Evolutionary conservation across 37 sponge, comb jelly and placozoan species (phyloP).

Genomic region (Crambe crambe): DNA sequence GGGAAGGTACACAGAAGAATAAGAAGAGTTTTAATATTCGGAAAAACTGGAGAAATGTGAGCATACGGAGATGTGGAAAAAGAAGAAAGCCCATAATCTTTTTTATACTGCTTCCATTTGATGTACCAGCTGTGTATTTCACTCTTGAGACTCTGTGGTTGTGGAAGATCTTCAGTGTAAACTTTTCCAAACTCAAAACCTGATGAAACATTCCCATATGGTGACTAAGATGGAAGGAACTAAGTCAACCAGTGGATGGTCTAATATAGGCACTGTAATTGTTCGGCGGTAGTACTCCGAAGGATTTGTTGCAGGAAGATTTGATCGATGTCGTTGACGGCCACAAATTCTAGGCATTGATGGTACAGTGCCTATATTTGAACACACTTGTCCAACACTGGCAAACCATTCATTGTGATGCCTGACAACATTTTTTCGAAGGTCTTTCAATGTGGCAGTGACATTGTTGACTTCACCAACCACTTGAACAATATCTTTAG

Average conservation of each 20-base stretch:
- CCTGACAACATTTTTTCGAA: slow-evolving; percentile 19
- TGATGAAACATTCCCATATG: too few relatives aligned
- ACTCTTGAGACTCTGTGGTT: neutral
- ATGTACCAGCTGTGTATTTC: slow-evolving; percentile 30
- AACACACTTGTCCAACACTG: slow-evolving; percentile 34
- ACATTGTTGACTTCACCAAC: slow-evolving; percentile 24
- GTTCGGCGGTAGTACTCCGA: slow-evolving; percentile 37
- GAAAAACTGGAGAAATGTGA: neutral
- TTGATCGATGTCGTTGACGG: slow-evolving; percentile 34
- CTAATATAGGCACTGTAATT: slow-evolving; percentile 33
- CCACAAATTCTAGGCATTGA: slow-evolving; percentile 40
- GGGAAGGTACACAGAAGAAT: slow-evolving; percentile 30
- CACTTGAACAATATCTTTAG: slow-evolving; percentile 54
- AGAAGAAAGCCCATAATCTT: slow-evolving; percentile 6
- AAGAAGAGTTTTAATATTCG: slow-evolving; percentile 21
- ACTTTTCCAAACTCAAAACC: neutral
- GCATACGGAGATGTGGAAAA: slow-evolving; percentile 3
- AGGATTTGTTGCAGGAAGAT: slow-evolving; percentile 35
- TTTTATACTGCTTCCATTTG: slow-evolving; percentile 16
- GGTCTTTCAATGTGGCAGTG: slow-evolving; percentile 15
- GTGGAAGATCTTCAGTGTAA: slow-evolving; percentile 5
- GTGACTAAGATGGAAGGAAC: too few relatives aligned
- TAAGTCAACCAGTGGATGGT: slow-evolving; percentile 12
- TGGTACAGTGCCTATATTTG: slow-evolving; percentile 27
- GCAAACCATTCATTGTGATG: slow-evolving; percentile 51